Evolutionary conservation across 2,113 vertebrate genomes (phyloP).

Genomic region (Rhegmatorhina hoffmannsi): DNA sequence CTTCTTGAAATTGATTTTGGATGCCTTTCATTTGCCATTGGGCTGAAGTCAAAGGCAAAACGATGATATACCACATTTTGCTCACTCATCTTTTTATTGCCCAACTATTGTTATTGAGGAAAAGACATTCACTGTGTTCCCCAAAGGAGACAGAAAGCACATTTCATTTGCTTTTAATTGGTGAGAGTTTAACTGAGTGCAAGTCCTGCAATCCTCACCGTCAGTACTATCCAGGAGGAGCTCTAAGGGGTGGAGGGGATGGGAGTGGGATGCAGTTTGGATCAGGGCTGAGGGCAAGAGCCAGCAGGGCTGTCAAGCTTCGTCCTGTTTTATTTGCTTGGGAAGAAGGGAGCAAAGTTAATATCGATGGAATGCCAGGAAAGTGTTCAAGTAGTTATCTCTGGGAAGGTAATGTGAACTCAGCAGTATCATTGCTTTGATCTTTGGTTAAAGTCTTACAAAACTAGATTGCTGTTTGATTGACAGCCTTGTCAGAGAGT

Average conservation of each 20-base stretch:
- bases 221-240: neutral
- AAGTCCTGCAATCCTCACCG: neutral
- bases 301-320: constrained; percentile 32
- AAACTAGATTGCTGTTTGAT: constrained; percentile 78
- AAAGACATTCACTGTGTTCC: constrained; percentile 46
- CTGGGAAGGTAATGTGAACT: constrained; percentile 74
- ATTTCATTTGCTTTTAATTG: constrained; percentile 51
- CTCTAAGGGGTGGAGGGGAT: neutral
- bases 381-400: constrained; percentile 67
- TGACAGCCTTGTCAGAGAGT: constrained; percentile 78
- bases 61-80: constrained; percentile 52
- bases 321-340: constrained; percentile 51
- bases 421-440: constrained; percentile 81
- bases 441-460: constrained; percentile 75
- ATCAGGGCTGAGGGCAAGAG: neutral
- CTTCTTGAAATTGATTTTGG: constrained; percentile 74
- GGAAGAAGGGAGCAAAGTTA: constrained; percentile 62
- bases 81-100: constrained; percentile 68
- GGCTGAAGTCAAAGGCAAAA: constrained; percentile 65
- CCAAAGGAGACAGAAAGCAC: constrained; percentile 26
- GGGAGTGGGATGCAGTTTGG: neutral
- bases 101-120: constrained; percentile 61
- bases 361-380: constrained; percentile 54
- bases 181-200: neutral
- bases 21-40: constrained; percentile 76